Evolutionary conservation across 1,140 invertebrate genomes (phyloP), one percentile per base, ranked within the genome.

Genomic region (Oreohelix idahoensis): DNA sequence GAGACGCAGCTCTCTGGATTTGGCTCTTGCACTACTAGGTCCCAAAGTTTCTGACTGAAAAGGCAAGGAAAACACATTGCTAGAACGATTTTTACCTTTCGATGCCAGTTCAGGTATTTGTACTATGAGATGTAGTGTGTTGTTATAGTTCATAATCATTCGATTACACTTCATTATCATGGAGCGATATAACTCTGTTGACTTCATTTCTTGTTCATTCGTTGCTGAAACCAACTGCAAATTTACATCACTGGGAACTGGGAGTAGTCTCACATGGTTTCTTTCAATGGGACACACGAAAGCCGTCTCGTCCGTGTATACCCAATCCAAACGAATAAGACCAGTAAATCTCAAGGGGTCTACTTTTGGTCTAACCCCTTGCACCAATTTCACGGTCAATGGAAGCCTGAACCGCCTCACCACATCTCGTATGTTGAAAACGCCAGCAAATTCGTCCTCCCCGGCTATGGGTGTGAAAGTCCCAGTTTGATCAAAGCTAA

Each of bases 381-480:
- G 96, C 0, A 98, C 96, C 85, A 98, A 93, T 89, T 97, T 93
- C 0, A 98, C 97, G 78, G 97, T 98, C 74, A 98, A 93, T 1
- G 97, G 97, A 92, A 98, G 94, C 82, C 97, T 93, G 83, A 92
- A 92, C 90, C 98, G 97, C 84, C 95, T 95, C 51, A 98, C 93
- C 76, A 98, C 94, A 89, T 97, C 97, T 88, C 96, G 95, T 51
- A 94, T 92, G 51, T 86, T 96, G 92, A 97, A 97, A 23, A 98
- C 97, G 11, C 97, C 97, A 89, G 96, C 96, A 84, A 98, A 97
- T 92, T 97, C 97, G 87, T 97, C 96, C 91, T 97, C 96, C 89
- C 96, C 95, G 45, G 97, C 97, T 36, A 98, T 94, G 0, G 96
- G 96, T 87, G 96, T 98, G 93, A 98, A 98, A 88, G 96, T 95